Evolutionary conservation across 1,140 invertebrate genomes (phyloP), one percentile per base, ranked within the genome.

Genomic region (Daktulosphaira vitifoliae): DNA sequence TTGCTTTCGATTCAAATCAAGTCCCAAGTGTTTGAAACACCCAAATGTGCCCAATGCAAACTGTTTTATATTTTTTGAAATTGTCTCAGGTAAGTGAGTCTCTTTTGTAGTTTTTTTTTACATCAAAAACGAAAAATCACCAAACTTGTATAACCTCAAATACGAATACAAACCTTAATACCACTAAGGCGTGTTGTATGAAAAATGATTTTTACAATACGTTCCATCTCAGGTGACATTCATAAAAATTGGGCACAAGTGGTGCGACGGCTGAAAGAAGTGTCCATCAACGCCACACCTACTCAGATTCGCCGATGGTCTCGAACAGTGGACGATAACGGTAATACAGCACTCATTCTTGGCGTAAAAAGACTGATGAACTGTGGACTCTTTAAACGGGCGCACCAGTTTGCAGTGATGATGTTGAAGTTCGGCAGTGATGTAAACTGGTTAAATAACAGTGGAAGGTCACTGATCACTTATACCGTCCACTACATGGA

Each of bases 271-370:
- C n/a, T 62, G 42, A 62, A 62, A 33, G 56, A 62, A 3, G 29
- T 39, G 25, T 44, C 56, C 5, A 25, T 39, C 11, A 62, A 48
- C 13, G 56, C 56, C 4, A 62, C 56, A 6, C 25, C 13, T 3
- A 44, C 20, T 20, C 48, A 42, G n/a, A 37, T 37, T 5, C 23
- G 48, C 15, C 9, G 48, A 0, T 68, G 67, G 67, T 64, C 49
- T 13, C 51, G 52, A 20, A 22, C 65, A 2, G 66, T 70, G 26
- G 78, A 81, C 69, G 65, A 70, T 11, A 70, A 74, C 22, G 74
- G 74, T 7, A 77, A 79, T 66, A 78, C 77, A 5, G 75, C 78
- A 2, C 70, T 81, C 15, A 76, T 72, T 39, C 68, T 69, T 25
- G 68, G 71, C n/a, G 69, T 71, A 16, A 65, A 72, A 20, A 70